Base-by-base conservation (phyloP, 1,140 invertebrate genomes). In the Oedothorax gibbosus region DNA sequence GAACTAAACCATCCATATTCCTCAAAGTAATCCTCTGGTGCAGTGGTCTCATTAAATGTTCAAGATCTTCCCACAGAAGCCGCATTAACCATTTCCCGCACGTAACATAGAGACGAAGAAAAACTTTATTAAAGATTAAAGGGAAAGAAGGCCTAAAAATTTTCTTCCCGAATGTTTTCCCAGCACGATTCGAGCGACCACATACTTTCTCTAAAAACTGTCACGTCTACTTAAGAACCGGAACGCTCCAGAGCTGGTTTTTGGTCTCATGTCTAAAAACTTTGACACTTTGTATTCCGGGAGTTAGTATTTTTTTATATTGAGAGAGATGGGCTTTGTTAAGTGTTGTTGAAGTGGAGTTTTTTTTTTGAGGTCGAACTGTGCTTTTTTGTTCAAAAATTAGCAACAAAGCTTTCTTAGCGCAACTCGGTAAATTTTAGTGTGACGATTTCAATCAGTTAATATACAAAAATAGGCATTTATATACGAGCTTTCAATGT, bases 41-140 rank as follows among this genome's bases (percentile, higher is more conserved):
- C 72, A 35, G 20, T 50, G 35, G 72, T 35, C 64, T 66, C 77
- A 66, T 79, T 79, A 79, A 79, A 68, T 21, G 50, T 54, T 79
- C 57, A 68, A 49, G 64, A 79, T 56, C 60, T n/a, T 77, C 7
- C 21, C 35, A 20, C 18, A 79, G 20, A 11, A 50, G 62, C 14
- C 15, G 50, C 77, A 69, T 79, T 79, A 68, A 68, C 62, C 21
- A 79, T 68, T 68, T 79, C 49, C 49, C 35, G 11, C 77, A 79
- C 77, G 77, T 79, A 79, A 5, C 35, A 79, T 68, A 53, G 62
- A 54, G 49, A 20, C 14, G 21, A 14, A 20, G n/a, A 79, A 79
- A 79, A 68, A 68, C 65, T 68, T 68, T 79, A 68, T 79, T 68
- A 79, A 68, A 68, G 65, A 79, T 66, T 66, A 79, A 79, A 79